Conservation (phyloP, 30 jellyfish, hydroid and myxozoan species). For the Aurelia sp. region DNA sequence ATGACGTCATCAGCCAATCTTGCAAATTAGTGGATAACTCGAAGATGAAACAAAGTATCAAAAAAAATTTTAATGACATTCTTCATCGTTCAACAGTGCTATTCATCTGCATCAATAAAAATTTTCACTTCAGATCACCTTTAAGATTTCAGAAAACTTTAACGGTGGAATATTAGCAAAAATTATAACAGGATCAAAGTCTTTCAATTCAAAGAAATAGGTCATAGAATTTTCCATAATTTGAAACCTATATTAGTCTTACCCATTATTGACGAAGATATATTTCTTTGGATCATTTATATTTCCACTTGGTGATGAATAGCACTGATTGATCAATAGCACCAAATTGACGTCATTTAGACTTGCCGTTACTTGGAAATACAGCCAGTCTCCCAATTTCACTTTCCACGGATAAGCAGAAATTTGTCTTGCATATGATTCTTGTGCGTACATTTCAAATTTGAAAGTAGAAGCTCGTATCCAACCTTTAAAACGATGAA, state of each 20-base stretch:
- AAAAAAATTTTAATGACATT: too few relatives aligned
- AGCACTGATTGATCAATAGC: slow-evolving; percentile 3
- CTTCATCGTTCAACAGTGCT: too few relatives aligned
- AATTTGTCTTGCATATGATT: background rate
- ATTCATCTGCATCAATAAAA: too few relatives aligned
- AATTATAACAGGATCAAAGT: too few relatives aligned
- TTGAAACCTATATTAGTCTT: too few relatives aligned
- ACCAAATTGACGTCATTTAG: background rate
- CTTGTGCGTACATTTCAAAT: background rate
- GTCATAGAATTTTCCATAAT: background rate
- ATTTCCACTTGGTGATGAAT: slow-evolving; percentile 1
- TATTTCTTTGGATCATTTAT: background rate
- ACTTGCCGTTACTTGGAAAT: background rate
- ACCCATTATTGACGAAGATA: background rate
- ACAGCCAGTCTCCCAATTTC: slow-evolving; percentile 21
- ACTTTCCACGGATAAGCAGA: background rate
- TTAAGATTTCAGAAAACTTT: too few relatives aligned
- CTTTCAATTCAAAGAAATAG: background rate
- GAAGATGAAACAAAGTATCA: too few relatives aligned
- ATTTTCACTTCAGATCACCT: too few relatives aligned
- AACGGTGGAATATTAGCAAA: too few relatives aligned
- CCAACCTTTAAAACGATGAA: background rate
- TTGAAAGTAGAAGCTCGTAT: background rate
- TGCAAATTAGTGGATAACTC: too few relatives aligned
- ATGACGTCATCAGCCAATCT: too few relatives aligned